Base-by-base conservation (phyloP, 2,797 vertebrate species). In the Erpetoichthys calabaricus region DNA sequence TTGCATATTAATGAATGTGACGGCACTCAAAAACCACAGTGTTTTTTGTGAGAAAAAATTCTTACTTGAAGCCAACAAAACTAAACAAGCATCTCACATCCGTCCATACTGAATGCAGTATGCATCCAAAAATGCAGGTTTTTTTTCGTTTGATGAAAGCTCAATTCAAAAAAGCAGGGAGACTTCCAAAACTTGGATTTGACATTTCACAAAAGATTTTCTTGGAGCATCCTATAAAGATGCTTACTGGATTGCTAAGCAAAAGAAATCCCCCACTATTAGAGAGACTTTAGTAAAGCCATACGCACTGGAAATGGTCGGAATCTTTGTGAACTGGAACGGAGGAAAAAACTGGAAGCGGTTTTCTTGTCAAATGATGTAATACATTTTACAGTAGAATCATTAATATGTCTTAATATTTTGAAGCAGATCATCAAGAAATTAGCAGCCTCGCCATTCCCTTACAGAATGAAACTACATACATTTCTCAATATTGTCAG, bases 191-290 rank as follows among this genome's bases (percentile, higher is more conserved):
- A 10, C 44, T 60, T 60, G 59, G 61, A 64, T 65, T 62, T 54
- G 25, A 53, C 7, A 60, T 61, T 56, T 62, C 61, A 6, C 57
- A 69, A 45, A 64, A 66, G 42, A 9, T 61, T 46, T 64, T 67
- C 6, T 58, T 69, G 53, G 62, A 45, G 57, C 64, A 4, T 65
- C 64, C 0, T 65, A 71, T 47, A 64, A 66, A 51, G 66, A 65
- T 68, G 61, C 59, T 0, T 68, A 67, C 59, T 63, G 66, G 42
- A 62, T 62, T 64, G 67, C 61, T 58, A 69, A 66, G 43, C 61
- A 73, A 59, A 71, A 66, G 60, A 64, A 63, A 59, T 63, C 64
- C 61, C 65, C 68, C 53, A 68, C 67, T n/a, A 45, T 62, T 45
- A 57, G 62, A 60, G 64, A 67, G 50, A 66, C 64, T 56, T 45